These are phyloP conservation scores for Propithecus coquereli DNA, from an alignment of 2,113 vertebrate species.

Conservation along the genomic window DNA sequence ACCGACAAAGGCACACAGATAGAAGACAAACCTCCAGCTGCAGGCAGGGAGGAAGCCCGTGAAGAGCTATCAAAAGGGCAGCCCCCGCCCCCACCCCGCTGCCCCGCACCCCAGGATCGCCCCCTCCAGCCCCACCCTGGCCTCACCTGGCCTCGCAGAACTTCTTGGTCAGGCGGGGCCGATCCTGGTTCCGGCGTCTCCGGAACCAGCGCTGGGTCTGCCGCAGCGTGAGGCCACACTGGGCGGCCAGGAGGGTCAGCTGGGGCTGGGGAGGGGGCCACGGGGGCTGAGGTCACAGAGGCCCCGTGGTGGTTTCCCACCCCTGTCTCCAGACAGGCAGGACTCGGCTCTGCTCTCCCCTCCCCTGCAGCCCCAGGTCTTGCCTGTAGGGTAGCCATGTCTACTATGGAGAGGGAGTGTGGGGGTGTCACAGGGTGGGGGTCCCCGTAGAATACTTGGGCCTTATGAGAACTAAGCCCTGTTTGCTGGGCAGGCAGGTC, in stretches of 20 bases:
- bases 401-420: neutral
- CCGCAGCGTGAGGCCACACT: slow-evolving; percentile 84
- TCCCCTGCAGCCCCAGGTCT: neutral
- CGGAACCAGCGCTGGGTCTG: slow-evolving; percentile 92
- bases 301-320: neutral
- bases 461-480: neutral
- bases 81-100: accelerated
- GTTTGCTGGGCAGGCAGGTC: neutral
- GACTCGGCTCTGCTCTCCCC: neutral
- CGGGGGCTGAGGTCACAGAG: neutral
- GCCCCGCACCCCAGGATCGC: no score
- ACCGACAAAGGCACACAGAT: slow-evolving; percentile 84
- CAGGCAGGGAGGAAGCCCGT: neutral
- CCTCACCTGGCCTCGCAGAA: slow-evolving; percentile 94
- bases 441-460: neutral
- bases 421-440: neutral
- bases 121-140: neutral
- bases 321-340: neutral
- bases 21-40: slow-evolving; percentile 94
- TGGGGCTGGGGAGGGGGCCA: slow-evolving; percentile 57
- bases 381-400: neutral
- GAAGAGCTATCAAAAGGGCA: neutral
- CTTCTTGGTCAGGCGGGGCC: slow-evolving; percentile 89
- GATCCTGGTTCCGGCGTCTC: slow-evolving; percentile 86
- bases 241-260: slow-evolving; percentile 80